A percentile compares a stretch with the other conserved stretches of the same genome.
Evolutionary conservation across 2,888 invertebrate species (phyloP).

Genomic region (Aplocera efformata): DNA sequence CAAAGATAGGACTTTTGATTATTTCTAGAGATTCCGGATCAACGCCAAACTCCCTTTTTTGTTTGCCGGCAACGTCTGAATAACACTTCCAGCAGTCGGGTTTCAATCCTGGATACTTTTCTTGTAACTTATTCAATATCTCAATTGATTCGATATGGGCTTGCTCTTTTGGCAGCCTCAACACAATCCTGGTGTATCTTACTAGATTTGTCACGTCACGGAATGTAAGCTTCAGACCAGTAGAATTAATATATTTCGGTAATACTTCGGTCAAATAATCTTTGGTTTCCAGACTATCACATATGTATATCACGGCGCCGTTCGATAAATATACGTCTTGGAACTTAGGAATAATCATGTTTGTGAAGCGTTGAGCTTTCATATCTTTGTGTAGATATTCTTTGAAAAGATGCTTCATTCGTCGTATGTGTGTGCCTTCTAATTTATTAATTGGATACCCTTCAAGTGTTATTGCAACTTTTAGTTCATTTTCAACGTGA

Average conservation of each 20-base stretch:
- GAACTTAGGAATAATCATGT: slow-evolving; percentile 65
- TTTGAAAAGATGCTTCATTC: slow-evolving; percentile 65
- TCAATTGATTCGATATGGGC: slow-evolving; percentile 58
- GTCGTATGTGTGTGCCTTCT: slow-evolving; percentile 63
- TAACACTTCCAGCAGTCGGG: slow-evolving; percentile 70
- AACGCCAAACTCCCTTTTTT: slow-evolving; percentile 69
- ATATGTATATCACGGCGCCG: slow-evolving; percentile 69
- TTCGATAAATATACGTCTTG: slow-evolving; percentile 69
- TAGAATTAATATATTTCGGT: slow-evolving; percentile 62
- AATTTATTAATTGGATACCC: slow-evolving; percentile 67
- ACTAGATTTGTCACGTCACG: slow-evolving; percentile 58
- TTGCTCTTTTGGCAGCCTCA: slow-evolving; percentile 58
- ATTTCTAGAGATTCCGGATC: slow-evolving; percentile 65
- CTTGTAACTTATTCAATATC: slow-evolving; percentile 50
- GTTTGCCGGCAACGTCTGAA: slow-evolving; percentile 67
- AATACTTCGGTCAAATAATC: slow-evolving; percentile 62
- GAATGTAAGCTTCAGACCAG: slow-evolving; percentile 60
- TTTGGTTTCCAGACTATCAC: slow-evolving; percentile 69
- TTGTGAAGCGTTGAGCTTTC: slow-evolving; percentile 58
- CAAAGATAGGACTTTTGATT: slow-evolving; percentile 57
- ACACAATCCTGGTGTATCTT: slow-evolving; percentile 63
- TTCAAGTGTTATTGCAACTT: slow-evolving; percentile 64
- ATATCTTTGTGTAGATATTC: slow-evolving; percentile 67
- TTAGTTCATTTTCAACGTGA: slow-evolving; percentile 63
- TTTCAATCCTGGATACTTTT: slow-evolving; percentile 55